phyloP scores from a whole-genome alignment of 2,797 vertebrate genomes.

The Tokudaia tokunoshimensis region DNA sequence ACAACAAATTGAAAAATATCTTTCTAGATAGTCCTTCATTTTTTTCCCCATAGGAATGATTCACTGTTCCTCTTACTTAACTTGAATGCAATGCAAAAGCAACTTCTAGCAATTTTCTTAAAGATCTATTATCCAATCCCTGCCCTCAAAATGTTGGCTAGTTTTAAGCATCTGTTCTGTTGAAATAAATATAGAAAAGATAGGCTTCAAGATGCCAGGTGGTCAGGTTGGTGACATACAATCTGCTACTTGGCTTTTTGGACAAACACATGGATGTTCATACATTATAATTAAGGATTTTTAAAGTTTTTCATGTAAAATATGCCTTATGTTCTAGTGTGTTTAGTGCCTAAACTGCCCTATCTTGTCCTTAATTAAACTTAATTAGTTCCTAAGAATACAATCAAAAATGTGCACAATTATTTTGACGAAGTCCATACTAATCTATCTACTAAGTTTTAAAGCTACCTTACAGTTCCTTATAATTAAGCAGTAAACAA shows the following conservation, averaged over 20 bases:
- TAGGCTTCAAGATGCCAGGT: not conserved
- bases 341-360: not conserved
- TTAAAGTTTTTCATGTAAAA: not conserved
- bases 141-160: not conserved
- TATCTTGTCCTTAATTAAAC: slow-evolving; percentile 26
- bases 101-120: not conserved
- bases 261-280: slow-evolving; percentile 19
- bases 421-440: not conserved
- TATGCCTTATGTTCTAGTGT: slow-evolving; percentile 7
- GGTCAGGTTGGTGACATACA: not conserved
- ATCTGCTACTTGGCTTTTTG: slow-evolving; percentile 35
- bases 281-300: slow-evolving; percentile 48
- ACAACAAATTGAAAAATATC: not conserved
- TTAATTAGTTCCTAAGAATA: not conserved
- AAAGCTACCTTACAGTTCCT: not conserved
- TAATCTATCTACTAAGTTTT: not conserved
- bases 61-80: not conserved
- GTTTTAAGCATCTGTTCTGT: not conserved
- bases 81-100: not conserved
- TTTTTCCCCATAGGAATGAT: not conserved
- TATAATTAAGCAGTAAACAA: not conserved
- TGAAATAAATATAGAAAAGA: slow-evolving; percentile 11
- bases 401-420: not conserved
- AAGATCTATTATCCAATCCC: not conserved
- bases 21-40: not conserved